Conservation (phyloP, 64 coral and sea anemone genomes). For the Pocillopora damicornis region DNA sequence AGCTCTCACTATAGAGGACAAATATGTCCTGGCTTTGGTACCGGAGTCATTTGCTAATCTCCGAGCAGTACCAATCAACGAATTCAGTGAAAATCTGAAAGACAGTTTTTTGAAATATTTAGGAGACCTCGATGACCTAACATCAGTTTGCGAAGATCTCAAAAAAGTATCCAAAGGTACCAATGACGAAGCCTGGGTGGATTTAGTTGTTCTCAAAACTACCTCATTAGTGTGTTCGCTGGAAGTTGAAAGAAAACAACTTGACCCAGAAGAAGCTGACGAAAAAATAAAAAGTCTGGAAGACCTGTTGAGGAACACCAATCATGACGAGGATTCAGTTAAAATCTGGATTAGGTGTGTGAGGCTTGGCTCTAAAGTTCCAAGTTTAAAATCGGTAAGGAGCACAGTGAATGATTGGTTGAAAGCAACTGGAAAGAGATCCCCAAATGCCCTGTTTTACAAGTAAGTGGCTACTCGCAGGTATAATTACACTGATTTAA, state of each 20-base stretch:
- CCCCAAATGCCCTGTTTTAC: constrained; percentile 77
- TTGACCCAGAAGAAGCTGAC: constrained; percentile 60
- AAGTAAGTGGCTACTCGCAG: constrained; percentile 43
- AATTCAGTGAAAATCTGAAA: constrained; percentile 53
- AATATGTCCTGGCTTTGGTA: constrained; percentile 57
- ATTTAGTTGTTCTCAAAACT: constrained; percentile 53
- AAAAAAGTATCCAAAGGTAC: constrained; percentile 53
- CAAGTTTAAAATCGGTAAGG: constrained; percentile 40
- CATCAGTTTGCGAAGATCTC: constrained; percentile 49
- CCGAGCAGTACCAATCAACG: constrained; percentile 51
- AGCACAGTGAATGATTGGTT: constrained; percentile 53
- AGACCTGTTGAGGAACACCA: background rate
- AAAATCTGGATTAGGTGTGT: constrained; percentile 62
- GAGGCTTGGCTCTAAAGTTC: constrained; percentile 46
- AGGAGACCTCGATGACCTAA: constrained; percentile 45
- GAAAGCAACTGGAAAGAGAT: constrained; percentile 45
- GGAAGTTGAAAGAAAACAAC: constrained; percentile 64
- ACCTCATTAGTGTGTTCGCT: constrained; percentile 51
- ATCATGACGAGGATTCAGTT: constrained; percentile 49
- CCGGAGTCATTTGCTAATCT: constrained; percentile 59
- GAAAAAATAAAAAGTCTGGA: constrained; percentile 66
- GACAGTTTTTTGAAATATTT: constrained; percentile 40
- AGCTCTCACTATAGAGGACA: constrained; percentile 34
- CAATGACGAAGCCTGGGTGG: constrained; percentile 40
- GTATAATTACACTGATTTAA: too few species aligned